phyloP scores from a whole-genome alignment of 2,797 vertebrate genomes.

The Hapalemur alaotrensis region DNA sequence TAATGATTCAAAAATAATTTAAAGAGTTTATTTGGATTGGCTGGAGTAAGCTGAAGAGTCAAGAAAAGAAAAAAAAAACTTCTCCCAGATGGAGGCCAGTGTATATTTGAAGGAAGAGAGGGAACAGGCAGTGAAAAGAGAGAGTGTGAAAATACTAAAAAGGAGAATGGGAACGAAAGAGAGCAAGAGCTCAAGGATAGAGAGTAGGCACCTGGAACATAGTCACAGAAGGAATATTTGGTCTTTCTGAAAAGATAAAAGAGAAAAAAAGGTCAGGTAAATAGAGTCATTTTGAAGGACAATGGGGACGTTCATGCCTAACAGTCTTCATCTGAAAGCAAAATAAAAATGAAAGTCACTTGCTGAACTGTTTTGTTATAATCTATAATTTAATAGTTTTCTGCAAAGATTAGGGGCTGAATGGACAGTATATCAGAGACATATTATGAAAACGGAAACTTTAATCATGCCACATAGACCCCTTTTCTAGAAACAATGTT shows the following conservation, averaged over 20 bases:
- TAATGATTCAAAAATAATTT: not conserved
- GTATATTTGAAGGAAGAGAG: not conserved
- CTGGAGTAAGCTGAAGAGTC: not conserved
- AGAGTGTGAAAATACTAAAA: not conserved
- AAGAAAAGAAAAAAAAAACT: not conserved
- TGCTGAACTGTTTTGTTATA: not conserved
- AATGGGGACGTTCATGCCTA: not conserved
- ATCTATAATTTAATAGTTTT: constrained; percentile 38
- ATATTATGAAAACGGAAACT: constrained; percentile 62
- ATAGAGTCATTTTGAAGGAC: not conserved
- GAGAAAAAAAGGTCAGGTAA: not conserved
- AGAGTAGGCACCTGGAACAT: too few relatives aligned
- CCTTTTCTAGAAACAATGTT: constrained; percentile 70
- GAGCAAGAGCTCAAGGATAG: not conserved
- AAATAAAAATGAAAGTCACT: constrained; percentile 1
- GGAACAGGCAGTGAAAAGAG: not conserved
- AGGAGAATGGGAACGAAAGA: not conserved
- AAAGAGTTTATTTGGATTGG: not conserved
- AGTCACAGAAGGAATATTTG: too few relatives aligned
- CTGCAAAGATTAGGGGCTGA: not conserved
- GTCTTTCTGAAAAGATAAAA: not conserved
- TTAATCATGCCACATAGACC: constrained; percentile 67
- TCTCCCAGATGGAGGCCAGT: not conserved
- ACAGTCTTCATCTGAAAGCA: not conserved
- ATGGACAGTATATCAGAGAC: constrained; percentile 3